Conservation (phyloP, 2,888 invertebrate species). For the Drosophila anceps region DNA sequence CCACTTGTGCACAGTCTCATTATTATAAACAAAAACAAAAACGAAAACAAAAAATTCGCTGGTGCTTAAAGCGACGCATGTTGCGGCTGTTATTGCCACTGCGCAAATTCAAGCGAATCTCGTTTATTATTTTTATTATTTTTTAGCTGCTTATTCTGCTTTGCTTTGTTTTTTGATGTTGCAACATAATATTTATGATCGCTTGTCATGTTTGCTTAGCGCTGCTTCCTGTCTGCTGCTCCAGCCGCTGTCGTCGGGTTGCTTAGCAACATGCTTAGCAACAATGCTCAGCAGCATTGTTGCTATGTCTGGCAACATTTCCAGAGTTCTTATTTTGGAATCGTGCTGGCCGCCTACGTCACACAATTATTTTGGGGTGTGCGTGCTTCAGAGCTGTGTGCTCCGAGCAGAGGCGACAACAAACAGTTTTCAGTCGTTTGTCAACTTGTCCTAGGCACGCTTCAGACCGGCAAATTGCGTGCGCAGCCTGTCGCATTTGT, state of each 20-base stretch:
- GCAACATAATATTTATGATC: slow-evolving; percentile 46
- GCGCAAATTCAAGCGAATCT: slow-evolving; percentile 20
- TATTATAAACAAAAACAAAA: slow-evolving; percentile 61
- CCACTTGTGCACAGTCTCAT: slow-evolving; percentile 72
- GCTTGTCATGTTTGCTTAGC: slow-evolving; percentile 48
- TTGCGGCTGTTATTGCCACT: slow-evolving; percentile 20
- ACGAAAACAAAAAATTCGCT: slow-evolving; percentile 55
- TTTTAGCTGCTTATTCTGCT: slow-evolving; percentile 9
- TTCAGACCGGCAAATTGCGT: slow-evolving; percentile 30
- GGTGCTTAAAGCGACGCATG: slow-evolving; percentile 35
- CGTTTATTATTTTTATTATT: slow-evolving; percentile 8
- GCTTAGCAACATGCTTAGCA: slow-evolving; percentile 25
- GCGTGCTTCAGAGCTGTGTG: slow-evolving; percentile 50
- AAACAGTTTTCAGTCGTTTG: slow-evolving; percentile 68
- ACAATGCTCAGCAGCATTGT: slow-evolving; percentile 41
- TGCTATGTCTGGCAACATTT: slow-evolving; percentile 51
- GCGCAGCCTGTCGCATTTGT: slow-evolving; percentile 7
- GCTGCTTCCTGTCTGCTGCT: slow-evolving; percentile 25
- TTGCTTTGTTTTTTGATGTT: slow-evolving; percentile 24
- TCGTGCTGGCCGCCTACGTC: slow-evolving; percentile 30
- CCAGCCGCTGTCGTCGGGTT: background rate
- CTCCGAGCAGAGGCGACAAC: slow-evolving; percentile 29
- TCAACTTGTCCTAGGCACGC: slow-evolving; percentile 62
- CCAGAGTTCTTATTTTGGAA: slow-evolving; percentile 65
- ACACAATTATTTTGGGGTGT: slow-evolving; percentile 58